phyloP scores from a whole-genome alignment of 2,888 invertebrate genomes.

The Tineola bisselliella region DNA sequence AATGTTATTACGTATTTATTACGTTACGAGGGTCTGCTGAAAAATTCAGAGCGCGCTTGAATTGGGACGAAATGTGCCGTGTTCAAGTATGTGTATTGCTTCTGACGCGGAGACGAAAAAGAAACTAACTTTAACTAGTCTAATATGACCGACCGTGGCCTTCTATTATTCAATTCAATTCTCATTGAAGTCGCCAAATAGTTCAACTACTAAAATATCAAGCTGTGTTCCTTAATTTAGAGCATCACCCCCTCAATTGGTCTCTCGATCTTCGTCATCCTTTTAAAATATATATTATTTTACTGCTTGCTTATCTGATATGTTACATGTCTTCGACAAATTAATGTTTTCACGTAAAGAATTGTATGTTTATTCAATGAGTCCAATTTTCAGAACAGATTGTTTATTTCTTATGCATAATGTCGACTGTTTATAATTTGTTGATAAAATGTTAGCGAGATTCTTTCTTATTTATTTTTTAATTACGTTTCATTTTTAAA shows the following conservation, averaged over 20 bases:
- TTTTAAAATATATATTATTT: no score
- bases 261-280: background rate
- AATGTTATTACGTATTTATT: background rate
- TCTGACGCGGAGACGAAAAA: background rate
- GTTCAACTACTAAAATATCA: background rate
- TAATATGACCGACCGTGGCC: background rate
- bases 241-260: background rate
- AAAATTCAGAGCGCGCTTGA: background rate
- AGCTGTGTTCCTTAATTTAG: background rate
- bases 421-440: background rate
- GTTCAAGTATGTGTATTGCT: no score
- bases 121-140: background rate
- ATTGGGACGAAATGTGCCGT: no score
- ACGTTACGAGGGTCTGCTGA: background rate
- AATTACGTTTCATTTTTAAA: no score
- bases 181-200: background rate
- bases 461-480: no score
- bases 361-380: background rate
- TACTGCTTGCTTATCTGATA: no score
- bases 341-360: background rate
- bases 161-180: conserved; percentile 1
- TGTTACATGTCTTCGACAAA: no score
- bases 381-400: background rate
- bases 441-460: no score
- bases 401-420: background rate